phyloP scores from a whole-genome alignment of 2,888 invertebrate species.

The Timema podura region DNA sequence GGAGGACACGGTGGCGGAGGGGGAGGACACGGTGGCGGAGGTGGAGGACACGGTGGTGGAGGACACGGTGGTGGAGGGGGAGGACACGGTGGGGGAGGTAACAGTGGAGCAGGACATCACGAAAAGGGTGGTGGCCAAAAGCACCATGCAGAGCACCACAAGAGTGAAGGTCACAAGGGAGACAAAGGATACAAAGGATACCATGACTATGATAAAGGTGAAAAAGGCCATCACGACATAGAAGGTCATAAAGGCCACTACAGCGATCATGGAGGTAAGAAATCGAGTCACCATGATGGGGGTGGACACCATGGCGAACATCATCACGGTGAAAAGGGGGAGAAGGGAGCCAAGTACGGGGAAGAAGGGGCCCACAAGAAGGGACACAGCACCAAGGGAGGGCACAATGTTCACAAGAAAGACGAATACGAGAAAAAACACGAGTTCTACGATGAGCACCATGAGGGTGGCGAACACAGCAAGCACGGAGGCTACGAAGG shows the following conservation, averaged over 20 bases:
- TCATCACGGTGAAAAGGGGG: constrained; percentile 63
- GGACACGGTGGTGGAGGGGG: constrained; percentile 11
- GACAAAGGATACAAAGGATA: constrained; percentile 62
- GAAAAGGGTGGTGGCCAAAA: constrained; percentile 53
- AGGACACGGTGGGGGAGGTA: neutral
- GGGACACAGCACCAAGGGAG: constrained; percentile 70
- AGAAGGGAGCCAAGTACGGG: constrained; percentile 55
- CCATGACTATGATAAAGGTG: constrained; percentile 59
- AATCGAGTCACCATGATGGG: constrained; percentile 42
- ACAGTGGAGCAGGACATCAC: constrained; percentile 28
- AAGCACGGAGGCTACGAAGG: constrained; percentile 60
- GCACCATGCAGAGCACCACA: constrained; percentile 53
- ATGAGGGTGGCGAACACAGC: constrained; percentile 62
- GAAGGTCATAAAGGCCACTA: constrained; percentile 61
- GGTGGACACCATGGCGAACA: constrained; percentile 43
- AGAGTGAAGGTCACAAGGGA: constrained; percentile 56
- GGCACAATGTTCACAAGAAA: constrained; percentile 69
- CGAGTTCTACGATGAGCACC: constrained; percentile 71
- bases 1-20: constrained; percentile 12
- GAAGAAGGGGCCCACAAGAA: constrained; percentile 64
- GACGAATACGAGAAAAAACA: constrained; percentile 72
- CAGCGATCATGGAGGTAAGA: constrained; percentile 58
- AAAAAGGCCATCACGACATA: constrained; percentile 65
- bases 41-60: constrained; percentile 5
- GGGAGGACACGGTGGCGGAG: neutral